phyloP scores from a whole-genome alignment of 2,113 vertebrate genomes.

The Poecile atricapillus region DNA sequence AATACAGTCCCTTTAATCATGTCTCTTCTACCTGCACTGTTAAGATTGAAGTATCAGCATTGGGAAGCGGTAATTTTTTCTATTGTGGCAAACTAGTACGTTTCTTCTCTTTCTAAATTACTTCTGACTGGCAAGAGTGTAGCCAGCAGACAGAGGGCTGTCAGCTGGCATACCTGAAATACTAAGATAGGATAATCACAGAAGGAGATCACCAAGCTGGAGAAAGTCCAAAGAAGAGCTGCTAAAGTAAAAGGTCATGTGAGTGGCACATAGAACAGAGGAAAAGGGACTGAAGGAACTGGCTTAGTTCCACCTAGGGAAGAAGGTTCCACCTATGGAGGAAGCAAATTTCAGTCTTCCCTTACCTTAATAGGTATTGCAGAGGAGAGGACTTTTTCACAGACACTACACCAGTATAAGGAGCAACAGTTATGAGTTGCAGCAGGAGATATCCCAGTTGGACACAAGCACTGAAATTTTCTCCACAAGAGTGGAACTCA shows the following conservation, averaged over 20 bases:
- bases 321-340: not conserved
- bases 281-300: not conserved
- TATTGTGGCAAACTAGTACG: not conserved
- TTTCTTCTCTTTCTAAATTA: not conserved
- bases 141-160: not conserved
- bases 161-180: not conserved
- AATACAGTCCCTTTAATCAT: not conserved
- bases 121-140: not conserved
- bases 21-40: not conserved
- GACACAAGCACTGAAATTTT: not conserved
- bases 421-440: not conserved
- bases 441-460: not conserved
- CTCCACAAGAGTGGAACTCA: not conserved
- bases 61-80: not conserved
- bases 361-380: not conserved
- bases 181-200: not conserved
- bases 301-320: not conserved
- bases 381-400: not conserved
- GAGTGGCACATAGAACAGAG: not conserved
- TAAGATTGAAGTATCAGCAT: not conserved
- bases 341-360: not conserved
- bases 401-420: not conserved
- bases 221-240: not conserved
- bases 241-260: not conserved
- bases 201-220: not conserved